phyloP scores from a whole-genome alignment of 1,140 invertebrate species.

The Cydia fagiglandana region DNA sequence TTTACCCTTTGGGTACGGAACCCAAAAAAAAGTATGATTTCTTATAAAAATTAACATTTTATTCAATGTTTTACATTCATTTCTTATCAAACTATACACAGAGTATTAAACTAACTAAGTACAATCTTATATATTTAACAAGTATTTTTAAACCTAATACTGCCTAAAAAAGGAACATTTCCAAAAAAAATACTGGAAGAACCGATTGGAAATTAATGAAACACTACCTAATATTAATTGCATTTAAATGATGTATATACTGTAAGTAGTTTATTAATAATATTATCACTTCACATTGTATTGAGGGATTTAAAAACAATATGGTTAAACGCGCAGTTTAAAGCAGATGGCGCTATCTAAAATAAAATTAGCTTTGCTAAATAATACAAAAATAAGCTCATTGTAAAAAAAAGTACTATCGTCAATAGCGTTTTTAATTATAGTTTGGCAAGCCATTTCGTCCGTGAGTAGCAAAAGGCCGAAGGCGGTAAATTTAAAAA shows the following conservation, averaged over 20 bases:
- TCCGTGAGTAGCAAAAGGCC: too few species aligned
- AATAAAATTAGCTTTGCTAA: too few species aligned
- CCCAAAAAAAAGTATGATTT: constrained; percentile 7
- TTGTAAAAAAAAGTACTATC: too few species aligned
- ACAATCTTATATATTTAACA: constrained; percentile 31
- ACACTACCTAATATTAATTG: neutral
- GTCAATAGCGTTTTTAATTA: too few species aligned
- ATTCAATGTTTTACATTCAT: constrained; percentile 37
- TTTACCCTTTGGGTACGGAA: too few species aligned
- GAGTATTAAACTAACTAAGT: constrained; percentile 7
- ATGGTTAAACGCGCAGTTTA: neutral
- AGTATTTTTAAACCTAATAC: neutral
- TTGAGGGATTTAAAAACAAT: neutral
- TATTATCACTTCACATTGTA: constrained; percentile 4
- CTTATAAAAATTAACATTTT: constrained; percentile 50
- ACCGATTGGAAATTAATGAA: neutral
- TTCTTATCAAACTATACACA: constrained; percentile 29
- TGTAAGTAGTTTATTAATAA: too few species aligned
- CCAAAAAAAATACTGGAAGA: neutral
- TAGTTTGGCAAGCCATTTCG: too few species aligned
- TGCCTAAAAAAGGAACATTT: neutral
- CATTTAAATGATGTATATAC: neutral
- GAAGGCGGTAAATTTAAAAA: too few species aligned
- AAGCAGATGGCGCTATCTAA: too few species aligned
- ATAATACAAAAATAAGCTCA: too few species aligned